Evolutionary conservation across 2,113 vertebrate species (phyloP), one percentile per base, ranked within the genome.

Genomic region (Scomber scombrus): DNA sequence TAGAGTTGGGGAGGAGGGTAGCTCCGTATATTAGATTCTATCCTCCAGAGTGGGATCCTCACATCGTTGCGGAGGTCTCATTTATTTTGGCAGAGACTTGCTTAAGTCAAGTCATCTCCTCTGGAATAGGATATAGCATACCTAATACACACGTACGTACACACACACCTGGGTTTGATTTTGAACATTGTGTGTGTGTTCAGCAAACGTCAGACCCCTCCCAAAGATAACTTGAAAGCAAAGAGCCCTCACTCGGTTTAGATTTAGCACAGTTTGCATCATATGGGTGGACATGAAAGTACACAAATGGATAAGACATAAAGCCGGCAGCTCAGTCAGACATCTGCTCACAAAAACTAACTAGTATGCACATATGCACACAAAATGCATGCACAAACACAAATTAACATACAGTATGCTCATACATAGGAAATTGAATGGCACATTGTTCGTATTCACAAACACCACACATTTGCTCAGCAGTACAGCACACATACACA

Each of bases 31-130:
- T 89, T 88, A 55, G 62, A 80, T 71, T 58, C 47, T 83, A 62
- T 85, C 90, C 88, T 92, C 71, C 56, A 73, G 85, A 83, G 87
- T 74, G 71, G 56, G 67, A 80, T 81, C 75, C 71, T 82, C 80
- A 80, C 82, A 75, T 89, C 78, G 50, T 46, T 74, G 80, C 21
- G 66, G 71, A 88, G 81, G 63, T 90, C 82, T 86, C 65, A 82
- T 90, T 91, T 92, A 79, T 71, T 91, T 87, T 92, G 92, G 88
- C 90, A 80, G 71, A 57, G 69, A 67, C 55, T 68, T 52, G 82
- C 78, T 82, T 56, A 55, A 78, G 66, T 61, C 62, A 72, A 89
- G 71, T 72, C 67, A 51, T 86, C 83, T 84, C 57, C 76, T 86
- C 58, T 77, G 78, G 84, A 87, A 92, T 54, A 54, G 76, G 80